These are phyloP conservation scores for Candidula unifasciata DNA, from an alignment of 2,888 invertebrate genomes.

Conservation along the genomic window DNA sequence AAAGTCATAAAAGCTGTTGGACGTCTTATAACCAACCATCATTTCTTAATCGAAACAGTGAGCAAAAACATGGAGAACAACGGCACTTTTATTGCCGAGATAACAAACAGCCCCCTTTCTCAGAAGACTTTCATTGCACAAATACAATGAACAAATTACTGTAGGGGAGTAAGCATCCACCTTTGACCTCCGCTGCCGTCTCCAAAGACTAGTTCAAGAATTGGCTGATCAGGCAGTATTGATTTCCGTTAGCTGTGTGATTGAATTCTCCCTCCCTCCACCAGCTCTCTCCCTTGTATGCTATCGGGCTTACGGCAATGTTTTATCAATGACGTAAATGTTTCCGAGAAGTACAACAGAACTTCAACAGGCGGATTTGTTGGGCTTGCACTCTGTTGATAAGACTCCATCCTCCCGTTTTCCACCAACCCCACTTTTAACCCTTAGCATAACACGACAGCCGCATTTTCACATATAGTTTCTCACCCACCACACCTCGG, in stretches of 20 bases:
- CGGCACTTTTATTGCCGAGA: conserved; percentile 24
- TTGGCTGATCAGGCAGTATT: conserved; percentile 15
- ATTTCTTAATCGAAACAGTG: background rate
- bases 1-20: background rate
- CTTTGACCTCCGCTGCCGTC: conserved; percentile 9
- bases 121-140: conserved; percentile 15
- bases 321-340: conserved; percentile 40
- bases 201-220: background rate
- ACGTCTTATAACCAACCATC: background rate
- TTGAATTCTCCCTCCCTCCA: background rate
- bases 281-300: background rate
- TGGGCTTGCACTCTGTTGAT: background rate
- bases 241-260: conserved; percentile 2
- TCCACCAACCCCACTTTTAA: background rate
- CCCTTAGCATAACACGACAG: background rate
- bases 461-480: background rate
- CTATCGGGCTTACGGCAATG: background rate
- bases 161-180: background rate
- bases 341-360: conserved; percentile 24
- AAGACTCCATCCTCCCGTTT: background rate
- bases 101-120: conserved; percentile 30
- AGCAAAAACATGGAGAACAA: background rate
- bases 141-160: conserved; percentile 34
- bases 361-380: background rate
- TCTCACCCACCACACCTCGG: too few relatives aligned